Evolutionary conservation across 2,797 vertebrate genomes (phyloP).

Genomic region (Leptodactylus fallax): DNA sequence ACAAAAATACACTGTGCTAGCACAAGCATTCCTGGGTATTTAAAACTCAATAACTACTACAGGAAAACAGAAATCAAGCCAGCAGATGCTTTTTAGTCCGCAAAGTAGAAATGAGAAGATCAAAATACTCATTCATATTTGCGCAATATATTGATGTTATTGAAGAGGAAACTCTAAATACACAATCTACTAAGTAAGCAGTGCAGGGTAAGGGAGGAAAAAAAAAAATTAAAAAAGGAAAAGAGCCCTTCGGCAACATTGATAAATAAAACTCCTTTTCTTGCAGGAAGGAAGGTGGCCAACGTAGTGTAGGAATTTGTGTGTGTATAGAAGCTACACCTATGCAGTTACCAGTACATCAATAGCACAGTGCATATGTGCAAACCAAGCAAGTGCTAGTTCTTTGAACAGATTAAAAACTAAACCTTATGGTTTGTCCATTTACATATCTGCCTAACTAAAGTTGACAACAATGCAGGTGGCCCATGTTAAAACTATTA

Average conservation of each 20-base stretch:
- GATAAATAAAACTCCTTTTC: constrained; percentile 75
- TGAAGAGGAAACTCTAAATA: constrained; percentile 72
- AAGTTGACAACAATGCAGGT: background rate
- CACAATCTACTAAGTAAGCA: constrained; percentile 68
- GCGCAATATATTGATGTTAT: constrained; percentile 69
- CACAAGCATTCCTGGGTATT: constrained; percentile 73
- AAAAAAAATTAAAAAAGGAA: constrained; percentile 53
- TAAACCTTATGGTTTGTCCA: background rate
- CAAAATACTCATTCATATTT: constrained; percentile 70
- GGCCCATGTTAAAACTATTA: constrained; percentile 15
- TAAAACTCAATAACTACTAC: constrained; percentile 72
- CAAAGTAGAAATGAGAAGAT: constrained; percentile 69
- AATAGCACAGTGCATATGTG: background rate
- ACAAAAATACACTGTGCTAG: constrained; percentile 73
- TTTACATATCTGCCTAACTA: constrained; percentile 10
- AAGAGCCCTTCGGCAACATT: constrained; percentile 77
- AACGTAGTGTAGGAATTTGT: constrained; percentile 58
- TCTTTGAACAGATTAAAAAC: constrained; percentile 28
- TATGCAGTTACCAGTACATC: background rate
- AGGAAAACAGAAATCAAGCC: constrained; percentile 69
- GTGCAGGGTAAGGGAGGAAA: constrained; percentile 55
- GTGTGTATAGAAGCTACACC: background rate
- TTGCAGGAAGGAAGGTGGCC: constrained; percentile 83
- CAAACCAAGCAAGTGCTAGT: background rate
- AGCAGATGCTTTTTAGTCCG: constrained; percentile 75